A percentile compares a stretch with the other conserved stretches of the same genome.
Evolutionary conservation across 2,113 vertebrate species (phyloP).

Genomic region (Microcebus lehilahytsara): DNA sequence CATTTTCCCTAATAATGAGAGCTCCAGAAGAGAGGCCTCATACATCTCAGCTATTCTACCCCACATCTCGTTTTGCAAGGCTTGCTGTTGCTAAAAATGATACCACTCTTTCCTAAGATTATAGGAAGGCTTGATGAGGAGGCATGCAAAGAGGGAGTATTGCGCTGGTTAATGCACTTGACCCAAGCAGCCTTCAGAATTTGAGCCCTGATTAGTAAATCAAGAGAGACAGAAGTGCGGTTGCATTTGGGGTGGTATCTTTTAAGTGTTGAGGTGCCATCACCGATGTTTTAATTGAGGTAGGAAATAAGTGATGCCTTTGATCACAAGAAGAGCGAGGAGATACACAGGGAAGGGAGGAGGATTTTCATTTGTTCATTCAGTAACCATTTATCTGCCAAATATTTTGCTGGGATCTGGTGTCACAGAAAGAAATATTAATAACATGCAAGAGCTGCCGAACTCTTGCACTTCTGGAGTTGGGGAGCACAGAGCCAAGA

Average conservation of each 20-base stretch:
- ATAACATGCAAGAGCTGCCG: neutral
- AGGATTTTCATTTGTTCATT: neutral
- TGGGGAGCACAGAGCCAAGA: neutral
- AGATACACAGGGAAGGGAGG: neutral
- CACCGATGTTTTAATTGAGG: neutral
- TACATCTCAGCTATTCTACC: neutral
- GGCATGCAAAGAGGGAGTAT: neutral
- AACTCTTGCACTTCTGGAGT: neutral
- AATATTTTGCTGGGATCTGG: neutral
- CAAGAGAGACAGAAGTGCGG: slow-evolving; percentile 31
- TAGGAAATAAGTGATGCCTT: slow-evolving; percentile 21
- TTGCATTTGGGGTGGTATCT: neutral
- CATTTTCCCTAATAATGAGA: neutral
- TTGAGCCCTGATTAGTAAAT: slow-evolving; percentile 69
- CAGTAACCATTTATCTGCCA: slow-evolving; percentile 4
- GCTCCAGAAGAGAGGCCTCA: neutral
- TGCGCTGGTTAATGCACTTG: slow-evolving; percentile 31
- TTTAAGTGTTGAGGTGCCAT: neutral
- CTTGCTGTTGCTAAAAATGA: slow-evolving; percentile 65
- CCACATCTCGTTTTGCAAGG: slow-evolving; percentile 18
- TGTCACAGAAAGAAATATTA: neutral
- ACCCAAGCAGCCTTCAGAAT: slow-evolving; percentile 19
- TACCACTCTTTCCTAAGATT: neutral
- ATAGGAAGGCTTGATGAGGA: neutral
- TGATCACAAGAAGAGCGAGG: neutral